These are phyloP conservation scores for Pseudomugil gertrudae DNA, from an alignment of 2,797 vertebrate species.

Conservation along the genomic window DNA sequence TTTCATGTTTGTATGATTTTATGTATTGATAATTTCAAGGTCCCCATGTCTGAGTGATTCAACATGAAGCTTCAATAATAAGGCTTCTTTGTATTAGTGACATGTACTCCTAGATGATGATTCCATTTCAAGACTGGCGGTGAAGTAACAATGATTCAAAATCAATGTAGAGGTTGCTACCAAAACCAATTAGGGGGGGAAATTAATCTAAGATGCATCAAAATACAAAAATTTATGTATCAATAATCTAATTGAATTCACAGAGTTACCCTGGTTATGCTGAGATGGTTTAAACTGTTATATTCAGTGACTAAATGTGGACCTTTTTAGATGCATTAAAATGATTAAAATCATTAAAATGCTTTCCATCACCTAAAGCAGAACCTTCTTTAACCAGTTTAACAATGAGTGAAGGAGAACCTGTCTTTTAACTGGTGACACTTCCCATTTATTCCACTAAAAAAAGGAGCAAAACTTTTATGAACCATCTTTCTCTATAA, in stretches of 20 bases:
- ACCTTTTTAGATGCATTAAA: no score
- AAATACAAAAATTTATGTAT: not conserved
- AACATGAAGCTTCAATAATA: not conserved
- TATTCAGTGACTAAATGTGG: no score
- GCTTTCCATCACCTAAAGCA: no score
- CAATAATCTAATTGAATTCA: no score
- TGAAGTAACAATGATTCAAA: not conserved
- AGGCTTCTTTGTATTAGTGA: not conserved
- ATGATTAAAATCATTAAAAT: no score
- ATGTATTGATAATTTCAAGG: conserved; percentile 4
- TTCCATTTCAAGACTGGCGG: not conserved
- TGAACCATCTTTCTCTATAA: conserved; percentile 18
- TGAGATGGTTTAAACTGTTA: not conserved
- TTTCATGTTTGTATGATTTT: conserved; percentile 2
- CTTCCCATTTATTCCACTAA: conserved; percentile 42
- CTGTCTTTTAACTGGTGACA: conserved; percentile 10
- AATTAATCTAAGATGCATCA: not conserved
- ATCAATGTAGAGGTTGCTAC: not conserved
- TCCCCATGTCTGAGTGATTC: not conserved
- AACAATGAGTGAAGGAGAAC: conserved; percentile 1
- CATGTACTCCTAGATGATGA: not conserved
- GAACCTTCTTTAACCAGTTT: not conserved
- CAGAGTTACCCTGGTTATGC: not conserved
- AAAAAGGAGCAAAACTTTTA: no score
- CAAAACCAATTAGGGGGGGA: not conserved